phyloP scores from a whole-genome alignment of 2,797 vertebrate species.

The Sebastolobus altivelis region DNA sequence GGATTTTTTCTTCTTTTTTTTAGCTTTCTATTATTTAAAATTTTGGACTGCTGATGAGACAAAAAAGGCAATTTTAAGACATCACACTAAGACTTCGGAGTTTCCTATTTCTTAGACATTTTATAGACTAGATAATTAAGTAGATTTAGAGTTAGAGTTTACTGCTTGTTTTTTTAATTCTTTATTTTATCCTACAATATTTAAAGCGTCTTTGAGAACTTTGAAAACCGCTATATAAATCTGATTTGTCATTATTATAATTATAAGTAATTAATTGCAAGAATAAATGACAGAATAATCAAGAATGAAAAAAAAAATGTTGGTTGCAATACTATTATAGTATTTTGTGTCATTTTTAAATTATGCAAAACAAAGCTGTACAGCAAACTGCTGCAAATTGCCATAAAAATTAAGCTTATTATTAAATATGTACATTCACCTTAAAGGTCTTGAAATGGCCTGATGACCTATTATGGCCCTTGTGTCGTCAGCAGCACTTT shows the following conservation, averaged over 20 bases:
- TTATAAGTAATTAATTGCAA: rapidly evolving
- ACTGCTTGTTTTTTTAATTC: rapidly evolving
- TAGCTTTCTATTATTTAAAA: neutral
- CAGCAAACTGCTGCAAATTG: neutral
- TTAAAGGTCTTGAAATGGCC: constrained; percentile 12
- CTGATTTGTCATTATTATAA: no score
- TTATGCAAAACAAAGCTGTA: neutral
- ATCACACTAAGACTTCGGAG: neutral
- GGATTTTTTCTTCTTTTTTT: neutral
- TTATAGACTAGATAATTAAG: neutral
- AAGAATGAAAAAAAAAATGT: neutral
- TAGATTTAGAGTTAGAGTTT: no score
- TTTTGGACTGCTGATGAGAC: neutral
- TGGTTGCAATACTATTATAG: neutral
- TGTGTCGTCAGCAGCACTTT: constrained; percentile 40
- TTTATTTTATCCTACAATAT: no score
- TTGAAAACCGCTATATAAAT: no score
- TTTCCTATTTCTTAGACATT: neutral
- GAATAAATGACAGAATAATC: neutral
- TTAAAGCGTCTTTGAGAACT: no score
- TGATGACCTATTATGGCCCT: constrained; percentile 17
- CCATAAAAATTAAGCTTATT: neutral
- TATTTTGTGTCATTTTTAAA: neutral
- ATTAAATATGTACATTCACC: neutral
- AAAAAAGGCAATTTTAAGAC: neutral